A percentile compares a stretch with the other conserved stretches of the same genome.
Evolutionary conservation across 2,888 invertebrate species (phyloP).

Genomic region (Scaptomyza caliginosa): DNA sequence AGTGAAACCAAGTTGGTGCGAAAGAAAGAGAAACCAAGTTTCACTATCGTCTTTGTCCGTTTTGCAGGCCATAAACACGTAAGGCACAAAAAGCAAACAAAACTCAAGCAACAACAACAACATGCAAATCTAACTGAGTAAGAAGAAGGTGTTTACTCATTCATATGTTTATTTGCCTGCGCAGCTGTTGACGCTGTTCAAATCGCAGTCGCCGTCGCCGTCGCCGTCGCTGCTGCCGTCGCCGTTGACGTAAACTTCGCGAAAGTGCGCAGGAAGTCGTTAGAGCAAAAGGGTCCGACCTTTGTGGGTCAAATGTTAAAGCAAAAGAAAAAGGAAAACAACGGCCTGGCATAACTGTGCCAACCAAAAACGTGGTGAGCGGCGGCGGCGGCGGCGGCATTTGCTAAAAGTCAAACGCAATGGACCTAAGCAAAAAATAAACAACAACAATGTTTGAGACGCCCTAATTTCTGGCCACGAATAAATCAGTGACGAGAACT

Average conservation of each 20-base stretch:
- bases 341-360: conserved; percentile 53
- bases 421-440: conserved; percentile 26
- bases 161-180: conserved; percentile 14
- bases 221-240: not conserved
- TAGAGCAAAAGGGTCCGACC: conserved; percentile 53
- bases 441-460: conserved; percentile 31
- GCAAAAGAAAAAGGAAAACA: conserved; percentile 5
- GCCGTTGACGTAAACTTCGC: conserved; percentile 10
- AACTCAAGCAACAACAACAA: conserved; percentile 8
- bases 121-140: conserved; percentile 29
- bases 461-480: conserved; percentile 50
- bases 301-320: conserved; percentile 73
- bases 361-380: conserved; percentile 26
- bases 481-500: conserved; percentile 75
- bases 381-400: conserved; percentile 36
- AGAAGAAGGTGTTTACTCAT: conserved; percentile 18
- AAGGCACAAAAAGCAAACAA: conserved; percentile 65
- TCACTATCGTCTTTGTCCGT: conserved; percentile 64
- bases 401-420: conserved; percentile 67
- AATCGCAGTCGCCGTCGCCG: conserved; percentile 6
- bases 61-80: conserved; percentile 76
- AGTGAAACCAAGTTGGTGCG: conserved; percentile 23
- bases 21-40: conserved; percentile 44
- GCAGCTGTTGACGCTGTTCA: conserved; percentile 26
- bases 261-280: conserved; percentile 66